phyloP scores from a whole-genome alignment of 2,113 vertebrate genomes.

The Cricetomys ansorgei region DNA sequence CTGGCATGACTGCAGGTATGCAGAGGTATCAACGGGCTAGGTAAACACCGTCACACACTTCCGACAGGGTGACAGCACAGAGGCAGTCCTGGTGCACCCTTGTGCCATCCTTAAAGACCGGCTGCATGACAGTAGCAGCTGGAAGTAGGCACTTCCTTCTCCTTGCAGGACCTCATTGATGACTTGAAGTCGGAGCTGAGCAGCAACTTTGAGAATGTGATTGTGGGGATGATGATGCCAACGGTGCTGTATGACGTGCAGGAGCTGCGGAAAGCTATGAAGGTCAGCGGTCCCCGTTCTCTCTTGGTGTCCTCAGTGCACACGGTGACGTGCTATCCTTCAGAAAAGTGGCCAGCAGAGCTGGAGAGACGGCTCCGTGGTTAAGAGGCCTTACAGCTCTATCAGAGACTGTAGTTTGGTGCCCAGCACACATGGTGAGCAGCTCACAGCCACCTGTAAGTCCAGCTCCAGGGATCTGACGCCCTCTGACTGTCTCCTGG shows the following conservation, averaged over 20 bases:
- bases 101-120: neutral
- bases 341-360: neutral
- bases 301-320: accelerated
- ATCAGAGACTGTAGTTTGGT: neutral
- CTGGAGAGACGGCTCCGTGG: neutral
- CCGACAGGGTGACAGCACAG: neutral
- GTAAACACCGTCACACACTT: neutral
- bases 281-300: constrained; percentile 86
- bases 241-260: constrained; percentile 91
- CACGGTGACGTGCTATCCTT: accelerated
- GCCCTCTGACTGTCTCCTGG: neutral
- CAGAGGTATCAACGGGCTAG: neutral
- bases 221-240: constrained; percentile 92
- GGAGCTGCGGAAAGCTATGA: constrained; percentile 92
- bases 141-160: neutral
- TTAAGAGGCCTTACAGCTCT: neutral
- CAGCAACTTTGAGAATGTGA: constrained; percentile 92
- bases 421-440: neutral
- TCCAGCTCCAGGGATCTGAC: neutral
- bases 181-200: constrained; percentile 95
- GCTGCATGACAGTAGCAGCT: neutral
- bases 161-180: constrained; percentile 90
- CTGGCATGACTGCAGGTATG: neutral
- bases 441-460: neutral
- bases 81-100: neutral